phyloP scores from a whole-genome alignment of 1,140 invertebrate species.

The Tribolium madens region DNA sequence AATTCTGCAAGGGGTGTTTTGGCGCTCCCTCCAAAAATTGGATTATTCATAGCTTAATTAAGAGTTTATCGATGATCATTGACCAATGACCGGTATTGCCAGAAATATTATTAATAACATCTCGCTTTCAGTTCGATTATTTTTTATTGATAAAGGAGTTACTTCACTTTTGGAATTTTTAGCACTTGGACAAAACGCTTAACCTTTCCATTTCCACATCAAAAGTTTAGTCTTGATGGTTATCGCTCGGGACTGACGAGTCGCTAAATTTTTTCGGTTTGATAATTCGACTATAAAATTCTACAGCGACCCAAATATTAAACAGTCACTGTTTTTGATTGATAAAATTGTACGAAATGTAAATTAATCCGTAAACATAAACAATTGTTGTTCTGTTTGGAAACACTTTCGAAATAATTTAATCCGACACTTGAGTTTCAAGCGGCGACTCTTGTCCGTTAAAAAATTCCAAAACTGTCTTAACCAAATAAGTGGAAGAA shows the following conservation, averaged over 20 bases:
- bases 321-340: neutral
- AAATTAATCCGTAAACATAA: neutral
- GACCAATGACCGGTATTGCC: conserved; percentile 54
- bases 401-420: neutral
- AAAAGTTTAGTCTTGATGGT: neutral
- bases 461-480: neutral
- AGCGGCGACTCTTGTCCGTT: too few species aligned
- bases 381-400: neutral
- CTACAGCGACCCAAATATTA: conserved; percentile 2
- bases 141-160: conserved; percentile 1
- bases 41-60: neutral
- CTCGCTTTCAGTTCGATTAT: conserved; percentile 51
- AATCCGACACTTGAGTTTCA: neutral
- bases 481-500: neutral
- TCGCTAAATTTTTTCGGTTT: neutral
- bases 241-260: neutral
- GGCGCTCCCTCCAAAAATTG: neutral
- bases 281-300: conserved; percentile 14
- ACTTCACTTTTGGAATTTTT: neutral
- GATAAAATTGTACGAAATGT: neutral
- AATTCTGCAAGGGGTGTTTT: too few species aligned
- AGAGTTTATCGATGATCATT: conserved; percentile 51
- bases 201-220: conserved; percentile 5
- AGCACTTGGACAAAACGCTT: conserved; percentile 1
- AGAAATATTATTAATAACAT: conserved; percentile 58